Base-by-base conservation (phyloP, 2,113 vertebrate species). In the Rallus limicola region DNA sequence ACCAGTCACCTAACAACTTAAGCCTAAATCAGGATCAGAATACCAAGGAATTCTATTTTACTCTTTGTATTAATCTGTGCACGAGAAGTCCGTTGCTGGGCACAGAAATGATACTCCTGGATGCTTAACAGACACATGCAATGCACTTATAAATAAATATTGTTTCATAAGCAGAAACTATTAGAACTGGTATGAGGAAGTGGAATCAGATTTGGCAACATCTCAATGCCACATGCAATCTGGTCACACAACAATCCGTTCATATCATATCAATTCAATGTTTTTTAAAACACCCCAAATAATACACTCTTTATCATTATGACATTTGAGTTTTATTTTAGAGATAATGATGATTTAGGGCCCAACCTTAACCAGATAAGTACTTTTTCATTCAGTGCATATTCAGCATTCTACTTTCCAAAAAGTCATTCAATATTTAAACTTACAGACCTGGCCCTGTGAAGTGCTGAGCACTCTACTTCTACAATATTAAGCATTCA, bases 151-250 rank as follows among this genome's bases (percentile, higher is more conserved):
- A 96, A 94, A 96, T 93, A 94, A 96, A 91, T 88, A 94, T 53
- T 79, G 77, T 92, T 97, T 96, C 93, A 96, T 93, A 97, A 97
- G 88, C 91, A 97, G 96, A 96, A 96, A 94, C 72, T 88, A 94
- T 93, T 88, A 85, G 63, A 88, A 65, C n/a, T 91, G 88, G 93
- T 91, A 96, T 96, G 93, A 95, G 91, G 96, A 96, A 97, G 93
- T 75, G 40, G 86, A 87, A 80, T 93, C 80, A 84, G 38, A 75
- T 76, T 89, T 97, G 95, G 90, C 90, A 96, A 91, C 50, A 87
- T 50, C 59, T 89, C 93, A 84, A 79, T 34, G 52, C 93, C 90
- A 92, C 91, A 91, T 87, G 74, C 74, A 92, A 86, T 82, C 60
- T 82, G 76, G 69, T 63, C 86, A 82, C 77, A 93, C 40, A 93